phyloP scores from a whole-genome alignment of 2,888 invertebrate species.

The Atethmia centrago region DNA sequence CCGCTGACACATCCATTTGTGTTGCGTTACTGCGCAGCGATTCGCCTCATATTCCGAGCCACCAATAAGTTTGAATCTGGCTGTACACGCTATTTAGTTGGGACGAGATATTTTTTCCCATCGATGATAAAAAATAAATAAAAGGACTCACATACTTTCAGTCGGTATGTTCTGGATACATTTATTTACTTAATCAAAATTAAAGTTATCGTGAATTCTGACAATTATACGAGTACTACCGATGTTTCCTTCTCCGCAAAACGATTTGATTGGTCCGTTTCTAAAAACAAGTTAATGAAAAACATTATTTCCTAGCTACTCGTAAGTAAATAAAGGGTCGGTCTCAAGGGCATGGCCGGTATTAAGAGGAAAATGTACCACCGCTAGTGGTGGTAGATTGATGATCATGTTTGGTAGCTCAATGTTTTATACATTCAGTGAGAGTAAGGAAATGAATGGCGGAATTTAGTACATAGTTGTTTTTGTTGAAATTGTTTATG shows the following conservation, averaged over 20 bases:
- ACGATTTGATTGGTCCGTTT: constrained; percentile 6
- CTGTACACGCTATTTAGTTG: neutral
- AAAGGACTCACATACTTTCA: neutral
- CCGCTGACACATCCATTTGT: too few relatives aligned
- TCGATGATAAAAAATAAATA: neutral
- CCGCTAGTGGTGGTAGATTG: constrained; percentile 43
- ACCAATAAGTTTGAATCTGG: too few relatives aligned
- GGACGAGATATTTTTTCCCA: too few relatives aligned
- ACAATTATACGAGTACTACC: too few relatives aligned
- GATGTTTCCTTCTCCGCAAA: neutral
- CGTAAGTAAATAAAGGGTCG: constrained; percentile 17
- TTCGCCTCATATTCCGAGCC: too few relatives aligned
- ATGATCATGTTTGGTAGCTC: constrained; percentile 39
- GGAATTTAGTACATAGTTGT: constrained; percentile 8
- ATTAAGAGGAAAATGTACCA: constrained; percentile 38
- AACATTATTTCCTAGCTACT: constrained; percentile 4
- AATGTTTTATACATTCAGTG: constrained; percentile 43
- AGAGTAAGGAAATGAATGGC: neutral
- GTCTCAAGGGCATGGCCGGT: constrained; percentile 30
- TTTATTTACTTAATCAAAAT: neutral
- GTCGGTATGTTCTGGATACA: neutral
- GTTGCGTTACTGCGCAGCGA: too few relatives aligned
- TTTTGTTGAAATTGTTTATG: constrained; percentile 23
- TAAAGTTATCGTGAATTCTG: neutral
- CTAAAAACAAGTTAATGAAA: constrained; percentile 24